These are phyloP conservation scores for Jacana jacana DNA, from an alignment of 2,113 vertebrate genomes.

Conservation along the genomic window DNA sequence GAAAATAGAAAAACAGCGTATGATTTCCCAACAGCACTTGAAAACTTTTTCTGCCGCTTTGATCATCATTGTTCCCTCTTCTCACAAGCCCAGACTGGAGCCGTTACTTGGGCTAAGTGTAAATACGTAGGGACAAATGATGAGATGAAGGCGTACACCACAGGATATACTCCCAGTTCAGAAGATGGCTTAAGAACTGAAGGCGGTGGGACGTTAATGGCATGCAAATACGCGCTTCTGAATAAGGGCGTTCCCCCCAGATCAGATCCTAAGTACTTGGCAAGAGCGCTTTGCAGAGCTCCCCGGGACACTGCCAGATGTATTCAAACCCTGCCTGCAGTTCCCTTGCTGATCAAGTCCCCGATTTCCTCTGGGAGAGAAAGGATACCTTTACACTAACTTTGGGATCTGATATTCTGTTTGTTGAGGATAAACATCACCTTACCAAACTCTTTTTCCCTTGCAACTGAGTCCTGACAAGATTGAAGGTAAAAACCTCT, in stretches of 20 bases:
- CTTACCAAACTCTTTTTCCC: neutral
- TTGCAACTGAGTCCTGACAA: neutral
- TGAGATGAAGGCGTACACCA: neutral
- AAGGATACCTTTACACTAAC: neutral
- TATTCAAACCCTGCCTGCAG: neutral
- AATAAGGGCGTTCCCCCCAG: neutral
- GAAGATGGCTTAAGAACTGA: neutral
- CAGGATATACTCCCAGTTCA: neutral
- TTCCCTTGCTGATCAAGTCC: neutral
- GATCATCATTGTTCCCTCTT: neutral
- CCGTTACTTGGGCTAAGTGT: neutral
- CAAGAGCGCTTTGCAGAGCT: neutral
- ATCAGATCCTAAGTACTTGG: neutral
- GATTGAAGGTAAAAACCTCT: neutral
- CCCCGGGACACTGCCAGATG: neutral
- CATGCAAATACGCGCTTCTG: neutral
- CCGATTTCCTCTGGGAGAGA: neutral
- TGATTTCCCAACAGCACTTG: neutral
- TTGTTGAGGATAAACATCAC: neutral
- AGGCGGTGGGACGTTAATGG: neutral
- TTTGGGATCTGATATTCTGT: neutral
- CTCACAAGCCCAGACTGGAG: neutral
- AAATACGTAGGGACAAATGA: neutral
- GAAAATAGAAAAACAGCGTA: neutral
- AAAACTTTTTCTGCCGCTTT: neutral